phyloP scores from a whole-genome alignment of 2,888 invertebrate genomes.

The Drosophila paramelanica region DNA sequence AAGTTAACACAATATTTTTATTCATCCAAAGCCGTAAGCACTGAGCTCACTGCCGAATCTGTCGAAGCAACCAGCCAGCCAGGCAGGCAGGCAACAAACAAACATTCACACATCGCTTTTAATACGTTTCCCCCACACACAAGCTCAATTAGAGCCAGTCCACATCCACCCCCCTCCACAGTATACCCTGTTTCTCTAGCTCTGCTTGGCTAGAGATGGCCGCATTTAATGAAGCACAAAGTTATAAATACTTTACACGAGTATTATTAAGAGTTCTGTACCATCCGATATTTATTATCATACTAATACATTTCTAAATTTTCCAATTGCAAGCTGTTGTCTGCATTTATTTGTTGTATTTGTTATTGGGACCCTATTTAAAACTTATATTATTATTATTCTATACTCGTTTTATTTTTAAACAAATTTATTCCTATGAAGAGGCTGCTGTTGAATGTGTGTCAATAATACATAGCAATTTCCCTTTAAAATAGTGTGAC shows the following conservation, averaged over 20 bases:
- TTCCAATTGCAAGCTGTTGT: too few relatives aligned
- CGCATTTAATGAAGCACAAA: conserved; percentile 1
- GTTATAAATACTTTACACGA: neutral
- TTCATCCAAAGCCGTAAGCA: conserved; percentile 69
- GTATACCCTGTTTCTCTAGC: neutral
- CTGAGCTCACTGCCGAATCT: conserved; percentile 47
- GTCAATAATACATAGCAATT: neutral
- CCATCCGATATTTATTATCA: too few relatives aligned
- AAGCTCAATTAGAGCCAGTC: conserved; percentile 76
- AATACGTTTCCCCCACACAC: conserved; percentile 72
- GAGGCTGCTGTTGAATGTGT: too few relatives aligned
- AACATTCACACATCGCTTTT: conserved; percentile 74
- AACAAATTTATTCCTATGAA: too few relatives aligned
- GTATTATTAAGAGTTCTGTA: neutral
- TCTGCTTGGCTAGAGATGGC: conserved; percentile 22
- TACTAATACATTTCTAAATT: too few relatives aligned
- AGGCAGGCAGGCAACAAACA: conserved; percentile 32
- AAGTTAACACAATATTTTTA: conserved; percentile 80
- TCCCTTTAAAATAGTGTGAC: neutral
- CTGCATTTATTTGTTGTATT: too few relatives aligned
- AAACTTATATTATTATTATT: too few relatives aligned
- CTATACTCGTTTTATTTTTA: too few relatives aligned
- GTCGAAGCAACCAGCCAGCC: conserved; percentile 34
- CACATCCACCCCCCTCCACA: conserved; percentile 8
- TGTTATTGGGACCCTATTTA: too few relatives aligned